Base-by-base conservation (phyloP, 2,113 vertebrate genomes). In the Seriola quinqueradiata region DNA sequence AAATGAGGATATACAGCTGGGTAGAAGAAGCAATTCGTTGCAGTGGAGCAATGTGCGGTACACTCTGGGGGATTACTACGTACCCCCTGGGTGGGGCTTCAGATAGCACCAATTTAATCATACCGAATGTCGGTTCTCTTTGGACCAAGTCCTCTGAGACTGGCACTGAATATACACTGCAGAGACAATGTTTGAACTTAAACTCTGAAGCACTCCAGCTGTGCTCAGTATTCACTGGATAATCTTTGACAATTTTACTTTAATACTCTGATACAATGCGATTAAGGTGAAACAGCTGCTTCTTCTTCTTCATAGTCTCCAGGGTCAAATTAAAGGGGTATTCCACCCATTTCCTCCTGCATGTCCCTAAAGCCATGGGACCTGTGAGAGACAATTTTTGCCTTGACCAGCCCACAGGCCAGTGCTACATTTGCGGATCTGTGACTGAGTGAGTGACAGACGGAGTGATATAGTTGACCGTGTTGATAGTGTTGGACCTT, bases 101-200 rank as follows among this genome's bases (percentile, higher is more conserved):
- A 84, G 86, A 92, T 81, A 80, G 84, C 82, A 72, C 81, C 82
- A 79, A 65, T 85, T 90, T 91, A 89, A 92, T 94, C 87, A 89
- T 89, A 81, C 67, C 4, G 57, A 86, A 82, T 87, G 89, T 89
- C 90, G 70, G 85, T 68, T 84, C 87, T 90, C 89, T 83, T 81
- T 82, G 84, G 89, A 77, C 77, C 40, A 13, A 25, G 61, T 87
- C 90, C 79, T 71, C 73, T 16, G 88, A 89, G 92, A 87, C 61
- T 17, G 65, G 25, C 17, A 55, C 79, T 84, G 87, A 87, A 79
- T 82, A 83, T 34, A 85, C 89, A 71, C 66, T 17, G 63, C 65
- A 40, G 67, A 89, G 75, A 89, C 60, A 36, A 67, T 77, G 75
- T 83, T 87, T 81, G 38, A 90, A 82, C 85, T 84, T 73, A 44